A percentile compares a stretch with the other conserved stretches of the same genome.
Evolutionary conservation across 1,140 invertebrate species (phyloP).

Genomic region (Drosophila asahinai): DNA sequence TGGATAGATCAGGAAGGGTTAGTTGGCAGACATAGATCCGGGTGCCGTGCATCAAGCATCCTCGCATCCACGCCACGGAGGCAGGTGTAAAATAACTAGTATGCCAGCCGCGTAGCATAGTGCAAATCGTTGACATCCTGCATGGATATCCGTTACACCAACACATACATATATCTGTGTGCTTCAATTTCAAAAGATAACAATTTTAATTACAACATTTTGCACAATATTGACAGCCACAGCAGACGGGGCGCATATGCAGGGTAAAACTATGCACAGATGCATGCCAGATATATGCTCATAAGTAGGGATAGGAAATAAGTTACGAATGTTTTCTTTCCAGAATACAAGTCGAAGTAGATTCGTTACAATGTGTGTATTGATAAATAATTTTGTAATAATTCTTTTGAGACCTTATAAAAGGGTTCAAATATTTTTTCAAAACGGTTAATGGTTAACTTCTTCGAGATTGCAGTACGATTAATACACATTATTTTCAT

Average conservation of each 20-base stretch:
- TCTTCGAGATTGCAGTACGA: background rate
- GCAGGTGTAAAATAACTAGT: slow-evolving; percentile 72
- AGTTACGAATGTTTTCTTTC: background rate
- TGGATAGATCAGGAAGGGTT: slow-evolving; percentile 8
- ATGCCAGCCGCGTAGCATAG: slow-evolving; percentile 65
- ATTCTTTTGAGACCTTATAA: background rate
- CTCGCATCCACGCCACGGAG: slow-evolving; percentile 38
- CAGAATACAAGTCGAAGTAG: too few species aligned
- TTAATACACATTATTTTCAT: background rate
- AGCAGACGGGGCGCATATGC: slow-evolving; percentile 27
- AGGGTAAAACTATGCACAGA: background rate
- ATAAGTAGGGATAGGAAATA: too few species aligned
- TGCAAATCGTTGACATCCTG: slow-evolving; percentile 60
- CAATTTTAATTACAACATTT: slow-evolving; percentile 73
- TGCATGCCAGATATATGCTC: background rate
- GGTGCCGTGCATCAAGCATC: slow-evolving; percentile 14
- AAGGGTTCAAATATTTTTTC: too few species aligned
- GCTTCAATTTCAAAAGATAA: slow-evolving; percentile 64
- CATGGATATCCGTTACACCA: slow-evolving; percentile 58
- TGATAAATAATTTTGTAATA: background rate
- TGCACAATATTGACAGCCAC: slow-evolving; percentile 47
- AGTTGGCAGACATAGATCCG: slow-evolving; percentile 13
- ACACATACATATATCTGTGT: slow-evolving; percentile 18
- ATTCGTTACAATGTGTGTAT: too few species aligned
- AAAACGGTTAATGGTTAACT: too few species aligned